These are phyloP conservation scores for Spizaetus ornatus DNA, from an alignment of 2,113 vertebrate genomes.

Conservation along the genomic window DNA sequence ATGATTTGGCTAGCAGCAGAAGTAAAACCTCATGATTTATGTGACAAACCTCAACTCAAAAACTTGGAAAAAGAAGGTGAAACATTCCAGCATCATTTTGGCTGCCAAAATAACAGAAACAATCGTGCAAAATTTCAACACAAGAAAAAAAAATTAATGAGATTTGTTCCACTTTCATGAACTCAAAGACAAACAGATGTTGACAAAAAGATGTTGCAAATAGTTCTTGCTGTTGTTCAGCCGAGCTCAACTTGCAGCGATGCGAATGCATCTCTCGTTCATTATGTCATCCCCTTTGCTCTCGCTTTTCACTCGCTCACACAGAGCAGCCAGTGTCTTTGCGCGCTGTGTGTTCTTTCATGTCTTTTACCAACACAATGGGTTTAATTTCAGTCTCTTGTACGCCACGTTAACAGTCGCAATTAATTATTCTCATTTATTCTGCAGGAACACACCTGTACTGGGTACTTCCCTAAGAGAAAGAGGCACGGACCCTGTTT, in stretches of 20 bases:
- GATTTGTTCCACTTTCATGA: slow-evolving; percentile 23
- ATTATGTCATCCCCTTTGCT: background rate
- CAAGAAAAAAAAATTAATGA: background rate
- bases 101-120: slow-evolving; percentile 48
- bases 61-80: slow-evolving; percentile 48
- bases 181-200: slow-evolving; percentile 56
- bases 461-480: background rate
- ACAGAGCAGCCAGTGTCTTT: background rate
- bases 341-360: background rate
- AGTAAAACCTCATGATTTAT: slow-evolving; percentile 45
- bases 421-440: background rate
- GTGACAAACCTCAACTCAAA: slow-evolving; percentile 40
- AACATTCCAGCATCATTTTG: slow-evolving; percentile 34
- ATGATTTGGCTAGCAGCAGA: slow-evolving; percentile 37
- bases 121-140: slow-evolving; percentile 9
- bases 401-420: background rate
- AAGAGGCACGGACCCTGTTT: background rate
- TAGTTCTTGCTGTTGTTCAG: background rate
- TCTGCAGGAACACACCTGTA: background rate
- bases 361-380: background rate
- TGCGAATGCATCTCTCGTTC: background rate
- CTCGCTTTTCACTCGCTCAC: background rate
- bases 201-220: slow-evolving; percentile 36
- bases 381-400: background rate
- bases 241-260: background rate